Percentiles rank a stretch among this genome's conserved stretches.
These are phyloP conservation scores for Megaceryle torquata DNA, from an alignment of 2,113 vertebrate genomes.

Conservation along the genomic window DNA sequence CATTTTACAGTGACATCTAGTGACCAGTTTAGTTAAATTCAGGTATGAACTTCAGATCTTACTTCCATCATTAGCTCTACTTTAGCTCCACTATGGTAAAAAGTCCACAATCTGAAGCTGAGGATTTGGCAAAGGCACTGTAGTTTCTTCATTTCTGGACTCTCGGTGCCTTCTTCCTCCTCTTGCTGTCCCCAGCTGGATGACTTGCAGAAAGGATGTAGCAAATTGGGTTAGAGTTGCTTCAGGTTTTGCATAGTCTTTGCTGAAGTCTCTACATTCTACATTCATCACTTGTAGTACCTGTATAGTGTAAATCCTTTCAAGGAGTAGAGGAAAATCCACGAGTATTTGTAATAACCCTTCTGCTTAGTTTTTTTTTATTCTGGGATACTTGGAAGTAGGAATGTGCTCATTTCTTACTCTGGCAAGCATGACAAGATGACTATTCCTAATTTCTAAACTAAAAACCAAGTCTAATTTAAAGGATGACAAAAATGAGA, in stretches of 20 bases:
- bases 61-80: neutral
- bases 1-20: conserved; percentile 51
- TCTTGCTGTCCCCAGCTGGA: neutral
- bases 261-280: neutral
- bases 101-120: neutral
- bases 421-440: neutral
- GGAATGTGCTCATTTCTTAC: neutral
- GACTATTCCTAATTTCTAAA: neutral
- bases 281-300: neutral
- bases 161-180: neutral
- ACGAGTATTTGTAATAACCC: neutral
- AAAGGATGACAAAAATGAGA: neutral
- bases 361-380: neutral
- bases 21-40: neutral
- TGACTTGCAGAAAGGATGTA: neutral
- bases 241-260: neutral
- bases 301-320: neutral
- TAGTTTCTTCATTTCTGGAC: neutral
- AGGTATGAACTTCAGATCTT: neutral
- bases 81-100: neutral
- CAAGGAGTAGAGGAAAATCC: neutral
- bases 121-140: neutral
- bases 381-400: neutral
- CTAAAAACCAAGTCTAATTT: neutral
- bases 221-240: neutral